Percentiles rank a stretch among this genome's conserved stretches.
phyloP scores from a whole-genome alignment of 2,888 invertebrate species.

The Zaprionus obscuricornis region DNA sequence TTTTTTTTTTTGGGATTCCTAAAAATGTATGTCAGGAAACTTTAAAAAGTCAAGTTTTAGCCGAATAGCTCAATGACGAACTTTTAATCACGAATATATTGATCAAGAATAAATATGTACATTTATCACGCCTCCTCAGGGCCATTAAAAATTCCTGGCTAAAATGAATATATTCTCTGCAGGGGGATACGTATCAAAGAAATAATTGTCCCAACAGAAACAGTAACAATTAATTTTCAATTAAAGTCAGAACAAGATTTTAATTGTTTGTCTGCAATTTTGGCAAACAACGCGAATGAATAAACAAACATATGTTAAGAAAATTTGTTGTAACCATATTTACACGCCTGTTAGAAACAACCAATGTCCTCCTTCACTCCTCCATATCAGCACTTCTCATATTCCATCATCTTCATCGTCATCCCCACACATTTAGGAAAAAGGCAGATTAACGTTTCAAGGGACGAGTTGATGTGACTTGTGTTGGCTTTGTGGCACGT shows the following conservation, averaged over 20 bases:
- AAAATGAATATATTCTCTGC: too few relatives aligned
- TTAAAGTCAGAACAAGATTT: slow-evolving; percentile 72
- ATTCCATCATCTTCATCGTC: background rate
- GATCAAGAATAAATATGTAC: too few relatives aligned
- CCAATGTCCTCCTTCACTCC: too few relatives aligned
- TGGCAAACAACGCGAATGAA: slow-evolving; percentile 40
- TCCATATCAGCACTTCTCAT: background rate
- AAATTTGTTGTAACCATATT: slow-evolving; percentile 39
- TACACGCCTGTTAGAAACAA: slow-evolving; percentile 37
- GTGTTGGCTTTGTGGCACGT: slow-evolving; percentile 46
- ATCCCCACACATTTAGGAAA: slow-evolving; percentile 9
- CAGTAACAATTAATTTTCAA: slow-evolving; percentile 79
- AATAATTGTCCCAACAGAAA: too few relatives aligned
- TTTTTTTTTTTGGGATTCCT: too few relatives aligned
- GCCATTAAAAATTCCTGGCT: too few relatives aligned
- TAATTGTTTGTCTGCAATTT: slow-evolving; percentile 77
- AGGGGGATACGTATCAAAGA: too few relatives aligned
- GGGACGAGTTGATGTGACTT: slow-evolving; percentile 43
- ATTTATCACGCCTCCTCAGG: too few relatives aligned
- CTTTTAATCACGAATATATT: too few relatives aligned
- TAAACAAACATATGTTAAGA: slow-evolving; percentile 70
- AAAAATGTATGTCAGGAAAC: too few relatives aligned
- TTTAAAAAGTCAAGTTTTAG: too few relatives aligned
- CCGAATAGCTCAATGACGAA: too few relatives aligned
- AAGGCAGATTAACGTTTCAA: slow-evolving; percentile 56